These are phyloP conservation scores for Cotesia chilonis DNA, from an alignment of 1,140 invertebrate species.

Conservation along the genomic window DNA sequence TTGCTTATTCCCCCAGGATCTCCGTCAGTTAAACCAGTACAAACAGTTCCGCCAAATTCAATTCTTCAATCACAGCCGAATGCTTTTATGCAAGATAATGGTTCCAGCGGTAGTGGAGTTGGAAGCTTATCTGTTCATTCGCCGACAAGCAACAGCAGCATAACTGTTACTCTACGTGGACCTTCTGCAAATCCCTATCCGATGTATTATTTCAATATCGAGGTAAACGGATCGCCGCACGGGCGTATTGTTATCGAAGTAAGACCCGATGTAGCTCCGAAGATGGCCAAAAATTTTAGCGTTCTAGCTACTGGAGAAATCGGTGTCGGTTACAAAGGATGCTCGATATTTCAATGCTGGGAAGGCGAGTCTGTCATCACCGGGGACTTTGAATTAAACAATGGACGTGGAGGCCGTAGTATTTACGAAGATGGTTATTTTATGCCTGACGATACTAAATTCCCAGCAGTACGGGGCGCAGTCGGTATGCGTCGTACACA, in stretches of 20 bases:
- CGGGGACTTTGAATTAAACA: conserved; percentile 83
- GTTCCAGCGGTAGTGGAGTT: conserved; percentile 43
- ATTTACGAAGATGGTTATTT: conserved; percentile 82
- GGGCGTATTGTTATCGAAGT: conserved; percentile 86
- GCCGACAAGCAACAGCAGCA: conserved; percentile 56
- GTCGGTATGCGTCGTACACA: conserved; percentile 86
- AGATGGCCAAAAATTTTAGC: conserved; percentile 90
- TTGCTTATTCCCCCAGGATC: conserved; percentile 60
- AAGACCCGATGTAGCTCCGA: conserved; percentile 84
- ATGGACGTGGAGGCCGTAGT: conserved; percentile 80
- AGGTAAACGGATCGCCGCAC: conserved; percentile 74
- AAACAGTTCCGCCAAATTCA: conserved; percentile 53
- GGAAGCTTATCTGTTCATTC: conserved; percentile 60
- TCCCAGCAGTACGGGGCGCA: conserved; percentile 78
- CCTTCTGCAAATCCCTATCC: conserved; percentile 69
- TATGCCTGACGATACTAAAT: conserved; percentile 82
- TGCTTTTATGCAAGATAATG: conserved; percentile 52
- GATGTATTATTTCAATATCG: conserved; percentile 80
- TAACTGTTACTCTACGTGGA: conserved; percentile 48
- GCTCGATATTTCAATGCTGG: conserved; percentile 84
- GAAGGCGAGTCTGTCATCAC: conserved; percentile 82
- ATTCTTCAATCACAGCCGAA: conserved; percentile 58
- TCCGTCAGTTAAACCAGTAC: conserved; percentile 55
- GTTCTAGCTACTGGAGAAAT: conserved; percentile 81
- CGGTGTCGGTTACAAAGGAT: conserved; percentile 81